phyloP scores from a whole-genome alignment of 2,888 invertebrate species.

The Dyspetes luteomarginatus region DNA sequence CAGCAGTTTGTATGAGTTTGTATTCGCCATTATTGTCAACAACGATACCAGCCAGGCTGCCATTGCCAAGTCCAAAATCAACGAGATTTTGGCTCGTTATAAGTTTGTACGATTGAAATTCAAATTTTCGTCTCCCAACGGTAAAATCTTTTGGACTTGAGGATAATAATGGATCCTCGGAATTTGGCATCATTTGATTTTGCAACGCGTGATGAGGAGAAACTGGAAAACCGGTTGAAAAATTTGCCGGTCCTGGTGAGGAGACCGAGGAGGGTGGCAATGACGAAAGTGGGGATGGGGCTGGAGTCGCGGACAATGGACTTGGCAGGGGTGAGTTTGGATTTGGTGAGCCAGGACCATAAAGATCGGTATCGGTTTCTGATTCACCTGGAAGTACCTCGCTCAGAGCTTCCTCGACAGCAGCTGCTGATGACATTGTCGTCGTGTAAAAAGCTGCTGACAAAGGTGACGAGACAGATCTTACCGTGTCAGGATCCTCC shows the following conservation, averaged over 20 bases:
- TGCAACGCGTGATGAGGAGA: constrained; percentile 86
- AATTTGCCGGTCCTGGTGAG: constrained; percentile 79
- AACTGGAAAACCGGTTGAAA: constrained; percentile 80
- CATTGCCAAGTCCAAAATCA: constrained; percentile 84
- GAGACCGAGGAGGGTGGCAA: constrained; percentile 82
- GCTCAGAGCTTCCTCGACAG: constrained; percentile 93
- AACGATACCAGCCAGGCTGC: constrained; percentile 86
- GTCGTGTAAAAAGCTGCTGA: constrained; percentile 93
- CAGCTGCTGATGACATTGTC: constrained; percentile 93
- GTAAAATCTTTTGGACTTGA: constrained; percentile 93
- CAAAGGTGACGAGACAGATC: constrained; percentile 91
- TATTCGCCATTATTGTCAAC: constrained; percentile 87
- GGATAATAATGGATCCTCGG: constrained; percentile 93
- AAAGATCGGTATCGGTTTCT: constrained; percentile 84
- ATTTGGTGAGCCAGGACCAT: constrained; percentile 83
- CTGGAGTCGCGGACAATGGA: constrained; percentile 87
- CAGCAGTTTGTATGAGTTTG: constrained; percentile 86
- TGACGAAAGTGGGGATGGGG: constrained; percentile 84
- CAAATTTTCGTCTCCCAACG: constrained; percentile 84
- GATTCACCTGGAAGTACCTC: constrained; percentile 93
- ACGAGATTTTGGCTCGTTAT: constrained; percentile 85
- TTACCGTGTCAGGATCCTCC: constrained; percentile 86
- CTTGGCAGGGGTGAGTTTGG: constrained; percentile 86
- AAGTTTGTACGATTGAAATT: constrained; percentile 86
- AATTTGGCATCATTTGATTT: constrained; percentile 94